Evolutionary conservation across 2,113 vertebrate species (phyloP).

Genomic region (Odocoileus hemionus): DNA sequence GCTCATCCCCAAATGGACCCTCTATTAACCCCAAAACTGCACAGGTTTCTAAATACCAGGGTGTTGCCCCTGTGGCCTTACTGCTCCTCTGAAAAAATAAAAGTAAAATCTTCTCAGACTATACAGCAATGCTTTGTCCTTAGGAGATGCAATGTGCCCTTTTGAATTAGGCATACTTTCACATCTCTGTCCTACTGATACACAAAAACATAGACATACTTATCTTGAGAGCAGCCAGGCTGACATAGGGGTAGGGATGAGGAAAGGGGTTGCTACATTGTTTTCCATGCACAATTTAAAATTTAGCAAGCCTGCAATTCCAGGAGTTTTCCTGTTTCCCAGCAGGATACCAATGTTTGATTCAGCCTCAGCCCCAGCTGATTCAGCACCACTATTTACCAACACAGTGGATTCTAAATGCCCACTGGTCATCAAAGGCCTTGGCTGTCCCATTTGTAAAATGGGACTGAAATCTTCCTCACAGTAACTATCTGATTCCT

Average conservation of each 20-base stretch:
- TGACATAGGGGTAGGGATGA: neutral
- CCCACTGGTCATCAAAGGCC: neutral
- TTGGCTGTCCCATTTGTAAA: neutral
- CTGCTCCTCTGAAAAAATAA: neutral
- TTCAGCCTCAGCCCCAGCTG: neutral
- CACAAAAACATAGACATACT: neutral
- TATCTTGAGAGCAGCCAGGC: neutral
- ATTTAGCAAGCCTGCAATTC: neutral
- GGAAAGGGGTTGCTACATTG: neutral
- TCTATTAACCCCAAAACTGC: neutral
- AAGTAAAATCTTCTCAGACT: neutral
- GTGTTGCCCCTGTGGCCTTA: neutral
- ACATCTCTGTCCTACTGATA: neutral
- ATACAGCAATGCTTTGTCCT: neutral
- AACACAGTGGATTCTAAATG: neutral
- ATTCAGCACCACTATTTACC: neutral
- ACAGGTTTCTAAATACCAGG: neutral
- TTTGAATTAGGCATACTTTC: neutral
- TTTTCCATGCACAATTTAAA: neutral
- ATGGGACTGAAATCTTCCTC: neutral
- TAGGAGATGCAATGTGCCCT: neutral
- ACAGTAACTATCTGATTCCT: neutral
- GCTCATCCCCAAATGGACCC: neutral
- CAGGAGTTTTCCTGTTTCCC: conserved; percentile 1
- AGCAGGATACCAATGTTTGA: neutral